Evolutionary conservation across 2,797 vertebrate species (phyloP).

Genomic region (Enteromius thamalakanensis): DNA sequence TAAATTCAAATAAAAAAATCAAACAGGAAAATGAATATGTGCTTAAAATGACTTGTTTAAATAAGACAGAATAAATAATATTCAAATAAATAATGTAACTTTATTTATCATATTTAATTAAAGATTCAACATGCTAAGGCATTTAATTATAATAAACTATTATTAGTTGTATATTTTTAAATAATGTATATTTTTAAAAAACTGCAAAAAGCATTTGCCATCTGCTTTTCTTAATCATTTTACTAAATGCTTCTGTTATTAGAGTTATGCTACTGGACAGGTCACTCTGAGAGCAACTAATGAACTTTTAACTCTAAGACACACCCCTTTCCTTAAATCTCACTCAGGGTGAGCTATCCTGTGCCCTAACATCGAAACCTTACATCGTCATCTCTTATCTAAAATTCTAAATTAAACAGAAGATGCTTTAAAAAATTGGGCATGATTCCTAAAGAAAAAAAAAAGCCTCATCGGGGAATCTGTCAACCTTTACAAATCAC

Average conservation of each 20-base stretch:
- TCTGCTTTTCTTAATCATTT: not conserved
- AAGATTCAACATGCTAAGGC: not conserved
- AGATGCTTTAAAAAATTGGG: not conserved
- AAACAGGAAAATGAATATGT: not conserved
- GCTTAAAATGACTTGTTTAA: not conserved
- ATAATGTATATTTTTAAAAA: not conserved
- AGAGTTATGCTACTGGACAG: not conserved
- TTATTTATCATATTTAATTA: not conserved
- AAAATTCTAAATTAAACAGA: not conserved
- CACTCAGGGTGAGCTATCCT: not conserved
- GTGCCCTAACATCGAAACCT: not conserved
- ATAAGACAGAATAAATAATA: not conserved
- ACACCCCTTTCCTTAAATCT: not conserved
- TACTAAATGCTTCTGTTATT: not conserved
- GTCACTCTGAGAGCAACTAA: not conserved
- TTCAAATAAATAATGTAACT: not conserved
- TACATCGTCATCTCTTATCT: not conserved
- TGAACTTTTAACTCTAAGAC: not conserved
- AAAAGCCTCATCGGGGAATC: not conserved
- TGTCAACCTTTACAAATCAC: slow-evolving; percentile 8
- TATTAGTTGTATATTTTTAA: not conserved
- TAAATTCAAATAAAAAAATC: not conserved
- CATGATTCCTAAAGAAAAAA: not conserved
- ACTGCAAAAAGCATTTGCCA: not conserved
- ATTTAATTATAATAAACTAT: not conserved